Conservation (phyloP, 2,888 invertebrate genomes). For the Epinotia ramella region DNA sequence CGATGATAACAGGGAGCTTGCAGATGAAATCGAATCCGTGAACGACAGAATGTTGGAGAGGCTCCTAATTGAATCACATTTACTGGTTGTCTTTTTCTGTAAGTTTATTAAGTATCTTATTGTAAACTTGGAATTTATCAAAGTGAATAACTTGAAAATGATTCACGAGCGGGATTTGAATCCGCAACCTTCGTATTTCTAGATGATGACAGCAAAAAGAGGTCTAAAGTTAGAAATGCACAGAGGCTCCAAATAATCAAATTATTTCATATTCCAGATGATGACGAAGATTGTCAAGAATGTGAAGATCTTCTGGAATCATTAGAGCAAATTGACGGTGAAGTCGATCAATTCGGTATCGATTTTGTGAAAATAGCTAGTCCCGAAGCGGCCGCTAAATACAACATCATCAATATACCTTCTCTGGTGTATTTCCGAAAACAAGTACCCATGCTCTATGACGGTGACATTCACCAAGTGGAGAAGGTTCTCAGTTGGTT, state of each 20-base stretch:
- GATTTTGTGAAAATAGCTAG: constrained; percentile 97
- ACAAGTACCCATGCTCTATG: constrained; percentile 93
- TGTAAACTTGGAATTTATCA: background rate
- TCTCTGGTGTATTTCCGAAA: constrained; percentile 94
- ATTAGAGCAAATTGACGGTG: constrained; percentile 97
- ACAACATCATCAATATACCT: constrained; percentile 93
- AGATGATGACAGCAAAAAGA: background rate
- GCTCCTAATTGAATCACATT: constrained; percentile 93
- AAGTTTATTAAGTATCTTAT: constrained; percentile 61
- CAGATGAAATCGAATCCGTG: constrained; percentile 97
- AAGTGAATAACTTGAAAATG: background rate
- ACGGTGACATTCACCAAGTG: constrained; percentile 95
- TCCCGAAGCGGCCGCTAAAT: constrained; percentile 91
- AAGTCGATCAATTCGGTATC: constrained; percentile 96
- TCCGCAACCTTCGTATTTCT: too few relatives aligned
- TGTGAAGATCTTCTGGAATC: constrained; percentile 96
- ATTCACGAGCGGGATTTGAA: background rate
- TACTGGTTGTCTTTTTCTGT: constrained; percentile 97
- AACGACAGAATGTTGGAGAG: constrained; percentile 95
- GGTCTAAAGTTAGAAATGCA: background rate
- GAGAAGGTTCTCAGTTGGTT: constrained; percentile 95
- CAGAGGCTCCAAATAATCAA: background rate
- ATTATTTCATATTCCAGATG: constrained; percentile 71
- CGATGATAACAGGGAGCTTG: constrained; percentile 96
- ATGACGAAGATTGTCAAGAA: constrained; percentile 95